A percentile compares a stretch with the other conserved stretches of the same genome.
Conservation (phyloP, 2,888 invertebrate genomes). For the Smittia sp. region DNA sequence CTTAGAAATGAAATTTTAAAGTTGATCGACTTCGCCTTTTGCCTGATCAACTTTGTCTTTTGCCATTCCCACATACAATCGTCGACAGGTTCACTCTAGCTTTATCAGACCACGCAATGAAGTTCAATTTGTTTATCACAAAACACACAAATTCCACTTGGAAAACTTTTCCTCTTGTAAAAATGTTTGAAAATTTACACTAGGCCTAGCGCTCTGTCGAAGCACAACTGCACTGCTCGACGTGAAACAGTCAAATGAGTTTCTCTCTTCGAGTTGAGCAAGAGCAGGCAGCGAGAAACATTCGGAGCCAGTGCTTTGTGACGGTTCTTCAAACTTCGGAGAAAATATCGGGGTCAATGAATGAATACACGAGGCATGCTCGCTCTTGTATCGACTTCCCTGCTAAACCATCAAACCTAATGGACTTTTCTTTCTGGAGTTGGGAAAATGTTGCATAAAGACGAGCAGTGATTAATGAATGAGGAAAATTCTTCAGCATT, state of each 20-base stretch:
- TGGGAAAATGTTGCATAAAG: slow-evolving; percentile 21
- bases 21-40: no score
- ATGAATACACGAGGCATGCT: not conserved
- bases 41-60: no score
- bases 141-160: slow-evolving; percentile 10
- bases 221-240: not conserved
- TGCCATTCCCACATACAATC: no score
- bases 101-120: no score
- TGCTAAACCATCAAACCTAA: not conserved
- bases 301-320: slow-evolving; percentile 4
- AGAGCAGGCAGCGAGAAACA: not conserved
- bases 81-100: no score
- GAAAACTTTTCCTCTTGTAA: not conserved
- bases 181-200: slow-evolving; percentile 2
- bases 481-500: slow-evolving; percentile 14
- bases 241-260: not conserved
- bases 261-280: not conserved
- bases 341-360: slow-evolving; percentile 11
- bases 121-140: not conserved
- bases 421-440: slow-evolving; percentile 21
- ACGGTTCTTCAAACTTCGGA: slow-evolving; percentile 4
- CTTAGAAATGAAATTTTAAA: no score
- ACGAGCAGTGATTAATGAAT: slow-evolving; percentile 36
- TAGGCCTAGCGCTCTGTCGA: not conserved
- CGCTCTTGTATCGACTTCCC: not conserved